Percentiles rank a stretch among this genome's conserved stretches.
These are phyloP conservation scores for Theodoxus fluviatilis DNA, from an alignment of 2,888 invertebrate genomes.

Conservation along the genomic window DNA sequence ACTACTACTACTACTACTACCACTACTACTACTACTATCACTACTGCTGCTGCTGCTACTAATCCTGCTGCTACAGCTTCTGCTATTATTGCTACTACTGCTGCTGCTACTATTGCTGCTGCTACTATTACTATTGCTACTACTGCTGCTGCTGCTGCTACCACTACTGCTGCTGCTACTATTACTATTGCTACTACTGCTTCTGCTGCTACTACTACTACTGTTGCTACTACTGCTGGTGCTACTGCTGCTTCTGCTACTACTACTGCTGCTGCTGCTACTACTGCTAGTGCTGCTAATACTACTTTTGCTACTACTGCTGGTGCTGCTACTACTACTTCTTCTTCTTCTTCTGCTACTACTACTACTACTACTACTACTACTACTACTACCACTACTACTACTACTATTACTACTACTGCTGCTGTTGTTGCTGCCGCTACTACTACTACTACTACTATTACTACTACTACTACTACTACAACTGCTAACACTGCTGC, in stretches of 20 bases:
- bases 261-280: conserved; percentile 1
- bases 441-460: neutral
- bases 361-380: neutral
- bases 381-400: neutral
- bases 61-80: neutral
- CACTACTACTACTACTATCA: no score
- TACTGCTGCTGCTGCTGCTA: neutral
- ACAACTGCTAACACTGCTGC: neutral
- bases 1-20: no score
- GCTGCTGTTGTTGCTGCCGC: neutral
- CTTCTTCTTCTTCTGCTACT: neutral
- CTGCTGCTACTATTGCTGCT: conserved; percentile 1
- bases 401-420: neutral
- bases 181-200: neutral
- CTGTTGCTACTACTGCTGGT: conserved; percentile 5
- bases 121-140: conserved; percentile 8
- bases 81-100: conserved; percentile 1
- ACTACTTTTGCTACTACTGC: neutral
- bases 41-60: neutral
- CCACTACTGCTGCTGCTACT: conserved; percentile 10
- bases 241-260: neutral
- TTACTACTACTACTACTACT: neutral
- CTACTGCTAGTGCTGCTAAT: neutral
- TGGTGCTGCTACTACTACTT: neutral
- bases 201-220: neutral